Percentiles rank a stretch among this genome's conserved stretches.
These are phyloP conservation scores for Ceratosolen solmsi DNA, from an alignment of 1,140 invertebrate genomes.

Conservation along the genomic window DNA sequence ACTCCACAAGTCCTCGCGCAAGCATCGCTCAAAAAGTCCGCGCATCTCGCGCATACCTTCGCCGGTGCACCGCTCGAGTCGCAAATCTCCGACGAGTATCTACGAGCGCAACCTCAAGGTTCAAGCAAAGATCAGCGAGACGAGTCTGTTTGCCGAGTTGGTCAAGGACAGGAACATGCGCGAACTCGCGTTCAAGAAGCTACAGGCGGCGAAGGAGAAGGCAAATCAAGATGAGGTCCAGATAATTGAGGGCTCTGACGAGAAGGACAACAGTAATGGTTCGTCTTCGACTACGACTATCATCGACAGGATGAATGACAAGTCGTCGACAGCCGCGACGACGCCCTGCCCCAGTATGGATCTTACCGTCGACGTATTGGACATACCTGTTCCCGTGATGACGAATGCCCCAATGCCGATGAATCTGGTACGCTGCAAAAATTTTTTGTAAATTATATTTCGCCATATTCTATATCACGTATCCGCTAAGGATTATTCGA, in stretches of 20 bases:
- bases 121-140: constrained; percentile 84
- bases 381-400: constrained; percentile 75
- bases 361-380: constrained; percentile 72
- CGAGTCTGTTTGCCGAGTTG: constrained; percentile 89
- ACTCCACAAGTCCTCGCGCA: constrained; percentile 65
- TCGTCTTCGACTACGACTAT: constrained; percentile 51
- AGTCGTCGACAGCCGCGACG: constrained; percentile 38
- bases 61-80: constrained; percentile 64
- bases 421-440: not conserved
- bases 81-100: constrained; percentile 70
- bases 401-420: constrained; percentile 26
- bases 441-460: no score
- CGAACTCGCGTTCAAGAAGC: constrained; percentile 80
- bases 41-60: constrained; percentile 68
- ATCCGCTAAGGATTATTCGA: no score
- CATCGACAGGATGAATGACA: constrained; percentile 73
- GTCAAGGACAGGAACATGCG: constrained; percentile 88
- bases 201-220: constrained; percentile 75
- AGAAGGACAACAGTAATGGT: constrained; percentile 61
- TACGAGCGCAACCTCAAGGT: constrained; percentile 75
- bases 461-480: no score
- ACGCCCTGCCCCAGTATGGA: constrained; percentile 43
- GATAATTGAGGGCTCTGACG: constrained; percentile 69
- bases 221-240: constrained; percentile 69
- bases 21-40: constrained; percentile 70